phyloP scores from a whole-genome alignment of 1,140 invertebrate genomes.

The Druon quercuslanigerum region DNA sequence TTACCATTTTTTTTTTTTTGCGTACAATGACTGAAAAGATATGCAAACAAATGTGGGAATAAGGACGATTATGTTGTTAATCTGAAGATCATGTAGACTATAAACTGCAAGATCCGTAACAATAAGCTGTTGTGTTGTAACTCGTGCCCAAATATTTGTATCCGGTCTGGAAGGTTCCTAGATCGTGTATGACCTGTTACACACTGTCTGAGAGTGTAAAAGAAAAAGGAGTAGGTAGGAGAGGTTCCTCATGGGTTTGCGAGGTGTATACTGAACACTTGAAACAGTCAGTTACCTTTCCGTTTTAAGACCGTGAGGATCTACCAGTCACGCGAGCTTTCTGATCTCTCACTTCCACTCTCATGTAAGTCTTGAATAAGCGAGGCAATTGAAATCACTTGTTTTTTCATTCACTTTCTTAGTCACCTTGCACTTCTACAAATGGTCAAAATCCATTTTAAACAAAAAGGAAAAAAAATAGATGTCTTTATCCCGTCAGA shows the following conservation, averaged over 20 bases:
- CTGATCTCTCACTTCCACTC: conserved; percentile 37
- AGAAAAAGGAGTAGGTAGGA: conserved; percentile 66
- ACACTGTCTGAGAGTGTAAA: conserved; percentile 38
- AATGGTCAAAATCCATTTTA: background rate
- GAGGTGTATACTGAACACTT: conserved; percentile 59
- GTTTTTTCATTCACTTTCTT: background rate
- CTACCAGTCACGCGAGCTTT: conserved; percentile 52
- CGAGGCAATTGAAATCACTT: background rate
- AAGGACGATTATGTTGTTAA: background rate
- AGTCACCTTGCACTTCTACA: conserved; percentile 8
- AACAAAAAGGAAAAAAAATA: too few relatives aligned
- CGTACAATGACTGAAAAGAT: background rate
- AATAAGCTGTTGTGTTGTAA: background rate
- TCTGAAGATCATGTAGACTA: background rate
- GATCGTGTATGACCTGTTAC: conserved; percentile 14
- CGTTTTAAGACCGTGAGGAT: conserved; percentile 70
- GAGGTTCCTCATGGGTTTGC: conserved; percentile 66
- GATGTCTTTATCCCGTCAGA: too few relatives aligned
- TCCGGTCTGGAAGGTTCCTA: conserved; percentile 14
- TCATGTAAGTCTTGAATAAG: conserved; percentile 21
- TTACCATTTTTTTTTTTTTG: too few relatives aligned
- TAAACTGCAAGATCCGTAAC: conserved; percentile 10
- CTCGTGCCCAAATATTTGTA: background rate
- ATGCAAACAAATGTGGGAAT: background rate
- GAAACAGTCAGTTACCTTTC: conserved; percentile 71